These are phyloP conservation scores for Natator depressus DNA, from an alignment of 2,113 vertebrate genomes.

Conservation along the genomic window DNA sequence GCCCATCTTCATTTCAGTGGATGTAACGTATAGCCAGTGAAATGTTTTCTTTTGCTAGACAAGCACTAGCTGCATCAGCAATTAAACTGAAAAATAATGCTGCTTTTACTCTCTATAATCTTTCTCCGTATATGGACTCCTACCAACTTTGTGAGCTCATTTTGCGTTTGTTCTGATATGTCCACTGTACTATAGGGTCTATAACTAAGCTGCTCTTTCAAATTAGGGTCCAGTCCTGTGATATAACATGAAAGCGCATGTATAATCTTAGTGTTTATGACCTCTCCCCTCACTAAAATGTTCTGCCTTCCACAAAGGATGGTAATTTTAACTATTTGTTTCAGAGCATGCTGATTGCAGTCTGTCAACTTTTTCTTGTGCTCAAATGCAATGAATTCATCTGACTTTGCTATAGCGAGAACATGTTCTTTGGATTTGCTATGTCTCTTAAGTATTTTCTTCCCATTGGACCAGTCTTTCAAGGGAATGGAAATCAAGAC, in stretches of 20 bases:
- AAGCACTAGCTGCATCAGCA: neutral
- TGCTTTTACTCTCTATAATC: neutral
- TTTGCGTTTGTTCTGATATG: neutral
- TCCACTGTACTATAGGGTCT: rapidly evolving
- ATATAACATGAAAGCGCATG: rapidly evolving
- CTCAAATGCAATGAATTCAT: neutral
- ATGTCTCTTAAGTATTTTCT: neutral
- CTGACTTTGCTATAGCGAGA: too few relatives aligned
- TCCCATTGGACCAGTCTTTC: neutral
- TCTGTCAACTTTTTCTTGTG: neutral
- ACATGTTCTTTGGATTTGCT: rapidly evolving
- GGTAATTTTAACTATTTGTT: rapidly evolving
- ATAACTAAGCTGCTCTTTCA: neutral
- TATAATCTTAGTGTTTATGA: rapidly evolving
- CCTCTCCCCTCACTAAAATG: rapidly evolving
- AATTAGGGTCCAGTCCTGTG: rapidly evolving
- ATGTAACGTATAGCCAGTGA: rapidly evolving
- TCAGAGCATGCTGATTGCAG: rapidly evolving
- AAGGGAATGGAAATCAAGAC: neutral
- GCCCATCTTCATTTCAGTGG: neutral
- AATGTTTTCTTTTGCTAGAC: neutral
- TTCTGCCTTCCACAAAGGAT: neutral
- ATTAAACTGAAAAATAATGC: neutral
- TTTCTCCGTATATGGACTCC: neutral
- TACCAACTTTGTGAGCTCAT: rapidly evolving